Conservation (phyloP, 2,888 invertebrate genomes). For the Lepidochrysops patricia region DNA sequence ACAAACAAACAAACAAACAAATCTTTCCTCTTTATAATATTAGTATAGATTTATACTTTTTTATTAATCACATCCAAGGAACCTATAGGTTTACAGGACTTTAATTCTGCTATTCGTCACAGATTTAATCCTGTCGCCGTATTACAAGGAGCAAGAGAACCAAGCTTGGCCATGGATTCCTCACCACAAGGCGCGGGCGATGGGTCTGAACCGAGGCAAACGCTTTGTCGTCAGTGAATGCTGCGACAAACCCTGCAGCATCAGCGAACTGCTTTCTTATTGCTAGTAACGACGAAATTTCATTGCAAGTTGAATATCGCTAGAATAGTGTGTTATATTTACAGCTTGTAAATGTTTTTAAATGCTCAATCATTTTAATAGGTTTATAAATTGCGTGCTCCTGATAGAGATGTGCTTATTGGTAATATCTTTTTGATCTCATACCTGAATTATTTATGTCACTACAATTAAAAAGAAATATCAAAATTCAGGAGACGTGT, state of each 20-base stretch:
- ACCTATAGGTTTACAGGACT: too few species aligned
- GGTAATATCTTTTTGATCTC: background rate
- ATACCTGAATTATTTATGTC: background rate
- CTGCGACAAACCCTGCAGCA: slow-evolving; percentile 45
- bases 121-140: slow-evolving; percentile 38
- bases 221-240: slow-evolving; percentile 42
- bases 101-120: slow-evolving; percentile 20
- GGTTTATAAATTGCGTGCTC: too few species aligned
- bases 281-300: slow-evolving; percentile 34
- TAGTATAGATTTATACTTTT: too few species aligned
- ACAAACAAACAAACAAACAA: too few species aligned
- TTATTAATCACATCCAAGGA: too few species aligned
- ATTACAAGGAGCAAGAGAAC: slow-evolving; percentile 38
- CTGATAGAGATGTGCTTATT: too few species aligned
- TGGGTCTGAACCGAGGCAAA: slow-evolving; percentile 35
- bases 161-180: slow-evolving; percentile 39
- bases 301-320: too few species aligned
- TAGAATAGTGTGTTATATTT: background rate
- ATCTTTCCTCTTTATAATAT: too few species aligned
- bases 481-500: too few species aligned
- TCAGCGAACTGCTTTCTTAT: slow-evolving; percentile 38
- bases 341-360: slow-evolving; percentile 5
- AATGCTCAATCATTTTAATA: too few species aligned
- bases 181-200: slow-evolving; percentile 33
- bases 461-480: too few species aligned